phyloP scores from a whole-genome alignment of 2,888 invertebrate species.

The Dyspetes luteomarginatus region DNA sequence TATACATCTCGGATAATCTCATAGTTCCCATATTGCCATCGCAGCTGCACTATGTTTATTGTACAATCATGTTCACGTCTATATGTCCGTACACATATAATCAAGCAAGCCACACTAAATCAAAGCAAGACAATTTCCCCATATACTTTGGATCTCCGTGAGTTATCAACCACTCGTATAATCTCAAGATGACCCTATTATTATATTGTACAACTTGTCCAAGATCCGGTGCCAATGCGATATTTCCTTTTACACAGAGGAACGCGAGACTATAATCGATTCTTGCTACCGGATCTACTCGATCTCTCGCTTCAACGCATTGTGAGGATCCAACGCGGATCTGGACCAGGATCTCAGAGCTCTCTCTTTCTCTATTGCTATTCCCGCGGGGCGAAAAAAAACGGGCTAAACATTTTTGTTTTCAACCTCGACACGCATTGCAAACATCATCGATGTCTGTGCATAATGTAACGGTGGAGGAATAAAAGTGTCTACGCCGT shows the following conservation, averaged over 20 bases:
- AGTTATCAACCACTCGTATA: no score
- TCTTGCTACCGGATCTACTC: constrained; percentile 42
- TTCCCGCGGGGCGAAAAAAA: neutral
- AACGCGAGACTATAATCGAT: constrained; percentile 35
- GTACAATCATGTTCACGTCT: no score
- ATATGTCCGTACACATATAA: no score
- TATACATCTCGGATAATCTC: no score
- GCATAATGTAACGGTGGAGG: constrained; percentile 31
- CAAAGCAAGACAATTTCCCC: no score
- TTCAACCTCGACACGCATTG: constrained; percentile 1
- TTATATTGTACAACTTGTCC: neutral
- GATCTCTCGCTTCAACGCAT: neutral
- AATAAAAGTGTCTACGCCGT: constrained; percentile 40
- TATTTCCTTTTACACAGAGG: neutral
- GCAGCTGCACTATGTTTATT: no score
- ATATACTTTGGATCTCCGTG: no score
- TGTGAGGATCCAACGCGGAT: neutral
- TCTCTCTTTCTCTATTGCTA: neutral
- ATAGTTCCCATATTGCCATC: no score
- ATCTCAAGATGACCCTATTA: no score
- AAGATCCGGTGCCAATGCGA: neutral
- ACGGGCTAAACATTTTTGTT: neutral
- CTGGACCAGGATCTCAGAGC: no score
- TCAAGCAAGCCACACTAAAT: no score
- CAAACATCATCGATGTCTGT: neutral